Evolutionary conservation across 2,797 vertebrate species (phyloP).

Genomic region (Tapirus indicus): DNA sequence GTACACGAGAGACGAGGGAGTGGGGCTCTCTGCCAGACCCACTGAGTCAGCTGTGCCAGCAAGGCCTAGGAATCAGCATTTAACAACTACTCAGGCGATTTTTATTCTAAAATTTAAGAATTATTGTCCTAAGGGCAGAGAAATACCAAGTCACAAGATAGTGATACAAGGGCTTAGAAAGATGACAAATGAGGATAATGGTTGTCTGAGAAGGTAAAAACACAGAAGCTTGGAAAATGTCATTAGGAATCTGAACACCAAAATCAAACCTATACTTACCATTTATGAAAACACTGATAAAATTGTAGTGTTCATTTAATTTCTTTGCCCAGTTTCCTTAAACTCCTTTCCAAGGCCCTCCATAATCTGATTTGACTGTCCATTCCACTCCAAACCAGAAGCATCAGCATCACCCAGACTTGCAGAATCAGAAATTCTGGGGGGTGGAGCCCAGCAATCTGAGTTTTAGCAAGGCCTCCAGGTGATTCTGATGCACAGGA

Average conservation of each 20-base stretch:
- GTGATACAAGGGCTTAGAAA: background rate
- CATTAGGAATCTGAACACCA: background rate
- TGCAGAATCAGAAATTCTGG: background rate
- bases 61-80: background rate
- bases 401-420: background rate
- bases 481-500: background rate
- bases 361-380: background rate
- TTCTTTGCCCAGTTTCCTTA: background rate
- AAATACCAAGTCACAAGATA: background rate
- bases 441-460: background rate
- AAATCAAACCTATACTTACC: background rate
- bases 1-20: background rate
- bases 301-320: background rate
- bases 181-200: background rate
- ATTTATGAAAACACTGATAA: background rate
- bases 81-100: background rate
- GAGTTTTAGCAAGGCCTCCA: background rate
- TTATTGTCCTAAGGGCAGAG: background rate
- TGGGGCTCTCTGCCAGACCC: background rate
- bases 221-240: background rate
- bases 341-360: background rate
- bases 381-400: background rate
- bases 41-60: background rate
- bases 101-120: conserved; percentile 12
- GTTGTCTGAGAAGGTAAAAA: background rate